Percentiles rank a stretch among this genome's conserved stretches.
Conservation (phyloP, 2,888 invertebrate genomes). For the Anticlea derivata region DNA sequence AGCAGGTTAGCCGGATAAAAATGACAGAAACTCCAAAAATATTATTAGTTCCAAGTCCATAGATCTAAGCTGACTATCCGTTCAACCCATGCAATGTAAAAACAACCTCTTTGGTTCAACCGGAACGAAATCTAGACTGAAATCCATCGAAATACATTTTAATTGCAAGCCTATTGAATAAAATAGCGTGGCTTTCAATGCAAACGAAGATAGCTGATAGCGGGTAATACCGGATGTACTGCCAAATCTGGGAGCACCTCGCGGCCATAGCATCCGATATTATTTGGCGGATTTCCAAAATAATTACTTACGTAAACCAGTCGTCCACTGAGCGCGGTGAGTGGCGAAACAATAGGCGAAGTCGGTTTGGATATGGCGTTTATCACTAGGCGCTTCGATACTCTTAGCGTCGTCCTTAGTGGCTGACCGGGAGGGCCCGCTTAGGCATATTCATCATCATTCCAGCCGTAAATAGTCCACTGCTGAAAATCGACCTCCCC, state of each 20-base stretch:
- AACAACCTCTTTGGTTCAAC: not conserved
- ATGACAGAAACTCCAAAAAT: too few relatives aligned
- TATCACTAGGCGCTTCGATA: too few relatives aligned
- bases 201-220: slow-evolving; percentile 45
- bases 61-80: too few relatives aligned
- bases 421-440: too few relatives aligned
- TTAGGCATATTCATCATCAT: too few relatives aligned
- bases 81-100: too few relatives aligned
- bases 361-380: slow-evolving; percentile 38
- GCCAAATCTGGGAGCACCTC: slow-evolving; percentile 66
- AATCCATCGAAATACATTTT: slow-evolving; percentile 15
- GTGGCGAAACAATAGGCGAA: slow-evolving; percentile 19
- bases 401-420: too few relatives aligned
- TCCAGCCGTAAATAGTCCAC: too few relatives aligned
- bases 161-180: slow-evolving; percentile 29
- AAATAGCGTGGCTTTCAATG: slow-evolving; percentile 45
- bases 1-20: too few relatives aligned
- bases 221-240: slow-evolving; percentile 45
- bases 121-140: not conserved
- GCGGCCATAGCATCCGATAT: slow-evolving; percentile 56
- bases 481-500: too few relatives aligned
- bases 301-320: slow-evolving; percentile 77
- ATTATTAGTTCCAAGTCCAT: too few relatives aligned
- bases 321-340: slow-evolving; percentile 45
- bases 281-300: slow-evolving; percentile 77